Base-by-base conservation (phyloP, 1,140 invertebrate species). In the Ceratosolen fusciceps region DNA sequence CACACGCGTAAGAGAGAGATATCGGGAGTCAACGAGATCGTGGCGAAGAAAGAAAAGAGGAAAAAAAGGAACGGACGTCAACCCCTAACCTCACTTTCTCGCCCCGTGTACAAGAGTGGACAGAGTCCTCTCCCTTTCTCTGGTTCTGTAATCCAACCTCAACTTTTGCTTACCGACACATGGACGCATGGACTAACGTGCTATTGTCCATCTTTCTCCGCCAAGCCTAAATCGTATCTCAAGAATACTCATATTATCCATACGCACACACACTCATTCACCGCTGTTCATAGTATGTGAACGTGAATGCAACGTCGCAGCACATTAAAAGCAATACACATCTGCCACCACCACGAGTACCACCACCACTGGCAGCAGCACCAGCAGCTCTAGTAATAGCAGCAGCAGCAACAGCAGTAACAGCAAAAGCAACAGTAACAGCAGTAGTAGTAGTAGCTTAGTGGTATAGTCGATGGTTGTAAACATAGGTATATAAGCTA, bases 61-160 rank as follows among this genome's bases (percentile, higher is more conserved):
- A 34, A 52, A 34, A 54, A 39, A 56, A 37, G n/a, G 34, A 43
- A 74, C n/a, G n/a, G 34, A 52, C 34, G 54, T 58, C 56, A 74
- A 74, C 56, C 73, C 73, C 43, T 75, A 75, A 75, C 73, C 73
- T 65, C 54, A 65, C 58, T 75, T 62, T 75, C 73, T 49, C 73
- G 29, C 37, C 49, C 72, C 29, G 47, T 52, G 68, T 54, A 71
- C 68, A 19, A 47, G 3, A 52, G 39, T 34, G 21, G 52, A 3
- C 34, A 71, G 26, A 71, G 7, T 34, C 31, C 49, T 58, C 52
- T 37, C 29, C 37, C 72, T 62, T 21, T 52, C 47, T 72, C 39
- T 47, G 12, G 12, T 56, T 1, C 37, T 65, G 37, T n/a, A 58
- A 73, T 52, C 71, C 71, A 73, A 73, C 71, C 71, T 73, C 26